These are phyloP conservation scores for Gila robusta DNA, from an alignment of 2,797 vertebrate genomes.

Conservation along the genomic window DNA sequence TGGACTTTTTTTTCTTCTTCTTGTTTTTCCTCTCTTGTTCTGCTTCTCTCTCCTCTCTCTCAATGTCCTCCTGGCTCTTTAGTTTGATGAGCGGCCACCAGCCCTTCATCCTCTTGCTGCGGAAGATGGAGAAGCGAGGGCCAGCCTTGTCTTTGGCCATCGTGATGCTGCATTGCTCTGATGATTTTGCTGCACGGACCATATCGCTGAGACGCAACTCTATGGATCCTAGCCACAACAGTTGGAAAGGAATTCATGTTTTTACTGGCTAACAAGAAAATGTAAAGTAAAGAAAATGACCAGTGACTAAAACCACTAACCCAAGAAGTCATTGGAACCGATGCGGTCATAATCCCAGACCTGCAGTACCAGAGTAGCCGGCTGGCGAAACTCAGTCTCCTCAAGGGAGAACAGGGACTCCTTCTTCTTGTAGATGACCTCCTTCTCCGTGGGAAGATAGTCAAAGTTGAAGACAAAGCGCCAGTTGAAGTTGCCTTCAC, in stretches of 20 bases:
- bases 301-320: constrained; percentile 71
- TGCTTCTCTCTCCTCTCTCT: constrained; percentile 82
- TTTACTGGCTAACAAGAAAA: not conserved
- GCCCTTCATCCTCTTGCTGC: constrained; percentile 87
- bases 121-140: constrained; percentile 89
- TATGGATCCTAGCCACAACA: constrained; percentile 82
- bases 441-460: constrained; percentile 92
- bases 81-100: constrained; percentile 93
- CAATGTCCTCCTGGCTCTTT: constrained; percentile 84
- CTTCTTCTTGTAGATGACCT: constrained; percentile 88
- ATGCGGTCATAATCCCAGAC: constrained; percentile 96
- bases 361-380: constrained; percentile 87
- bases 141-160: constrained; percentile 85
- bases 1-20: constrained; percentile 75
- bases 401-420: constrained; percentile 91
- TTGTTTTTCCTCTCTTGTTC: constrained; percentile 80
- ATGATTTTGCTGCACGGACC: constrained; percentile 84
- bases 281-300: not conserved
- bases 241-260: not conserved
- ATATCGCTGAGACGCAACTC: constrained; percentile 89
- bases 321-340: constrained; percentile 90
- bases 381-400: constrained; percentile 89
- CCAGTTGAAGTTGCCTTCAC: constrained; percentile 98
- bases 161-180: constrained; percentile 82
- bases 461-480: constrained; percentile 90